Evolutionary conservation across 1,140 invertebrate species (phyloP).

Genomic region (Cylas formicarius): DNA sequence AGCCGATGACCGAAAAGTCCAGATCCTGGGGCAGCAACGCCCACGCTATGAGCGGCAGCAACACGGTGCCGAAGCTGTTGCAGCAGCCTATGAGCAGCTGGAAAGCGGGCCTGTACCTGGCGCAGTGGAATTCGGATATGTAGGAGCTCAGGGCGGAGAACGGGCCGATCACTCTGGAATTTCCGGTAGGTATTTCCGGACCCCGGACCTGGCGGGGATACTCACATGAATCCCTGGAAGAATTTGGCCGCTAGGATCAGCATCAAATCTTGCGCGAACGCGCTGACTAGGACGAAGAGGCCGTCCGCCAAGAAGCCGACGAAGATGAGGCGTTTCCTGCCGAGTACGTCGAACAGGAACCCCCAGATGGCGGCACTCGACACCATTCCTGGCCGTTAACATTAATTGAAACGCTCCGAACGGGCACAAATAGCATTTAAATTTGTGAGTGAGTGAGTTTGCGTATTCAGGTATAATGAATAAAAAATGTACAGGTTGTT

Average conservation of each 20-base stretch:
- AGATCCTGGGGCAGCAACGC: slow-evolving; percentile 24
- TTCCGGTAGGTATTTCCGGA: neutral
- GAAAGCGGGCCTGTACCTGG: slow-evolving; percentile 53
- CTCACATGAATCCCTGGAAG: slow-evolving; percentile 47
- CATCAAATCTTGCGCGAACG: slow-evolving; percentile 63
- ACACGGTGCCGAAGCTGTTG: slow-evolving; percentile 42
- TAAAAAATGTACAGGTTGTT: no score
- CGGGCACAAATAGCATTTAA: no score
- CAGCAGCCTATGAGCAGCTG: slow-evolving; percentile 57
- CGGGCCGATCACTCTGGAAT: slow-evolving; percentile 61
- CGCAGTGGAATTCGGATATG: slow-evolving; percentile 59
- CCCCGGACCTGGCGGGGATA: neutral
- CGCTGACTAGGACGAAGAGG: slow-evolving; percentile 58
- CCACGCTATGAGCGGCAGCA: slow-evolving; percentile 27
- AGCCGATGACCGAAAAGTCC: slow-evolving; percentile 14
- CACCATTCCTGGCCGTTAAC: slow-evolving; percentile 28
- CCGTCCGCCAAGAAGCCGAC: slow-evolving; percentile 63
- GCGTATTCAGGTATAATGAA: no score
- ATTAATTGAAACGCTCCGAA: no score
- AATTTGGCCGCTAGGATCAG: slow-evolving; percentile 66
- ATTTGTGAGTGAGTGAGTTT: no score
- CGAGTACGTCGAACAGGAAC: slow-evolving; percentile 68
- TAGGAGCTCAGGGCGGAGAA: slow-evolving; percentile 63
- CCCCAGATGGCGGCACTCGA: slow-evolving; percentile 73
- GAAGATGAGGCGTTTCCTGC: slow-evolving; percentile 63